Percentiles rank a stretch among this genome's conserved stretches.
These are phyloP conservation scores for Timandra comae DNA, from an alignment of 2,888 invertebrate genomes.

Conservation along the genomic window DNA sequence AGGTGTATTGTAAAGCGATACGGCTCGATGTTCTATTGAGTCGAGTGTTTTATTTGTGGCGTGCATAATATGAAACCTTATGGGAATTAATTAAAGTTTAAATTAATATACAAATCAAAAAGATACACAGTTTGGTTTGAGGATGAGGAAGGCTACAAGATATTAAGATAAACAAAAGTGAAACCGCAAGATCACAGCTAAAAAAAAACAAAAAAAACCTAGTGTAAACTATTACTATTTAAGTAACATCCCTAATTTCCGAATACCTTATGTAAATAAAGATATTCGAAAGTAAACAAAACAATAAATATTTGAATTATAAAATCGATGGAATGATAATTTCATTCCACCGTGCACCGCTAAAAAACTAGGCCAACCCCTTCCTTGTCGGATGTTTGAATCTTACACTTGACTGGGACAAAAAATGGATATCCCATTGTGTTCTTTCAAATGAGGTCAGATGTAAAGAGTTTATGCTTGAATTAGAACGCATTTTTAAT, in stretches of 20 bases:
- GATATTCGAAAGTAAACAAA: conserved; percentile 38
- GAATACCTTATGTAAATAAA: conserved; percentile 40
- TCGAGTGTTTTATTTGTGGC: conserved; percentile 34
- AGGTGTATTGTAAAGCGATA: conserved; percentile 62
- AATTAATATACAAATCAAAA: conserved; percentile 19
- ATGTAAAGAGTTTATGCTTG: conserved; percentile 62
- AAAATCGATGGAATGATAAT: conserved; percentile 57
- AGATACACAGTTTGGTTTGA: too few species aligned
- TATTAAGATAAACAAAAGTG: too few species aligned
- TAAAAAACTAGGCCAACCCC: conserved; percentile 64
- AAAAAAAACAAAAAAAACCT: too few species aligned
- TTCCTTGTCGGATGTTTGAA: conserved; percentile 58
- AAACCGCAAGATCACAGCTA: too few species aligned
- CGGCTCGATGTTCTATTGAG: conserved; percentile 41
- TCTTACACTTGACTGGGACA: conserved; percentile 55
- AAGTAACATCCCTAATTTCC: too few species aligned
- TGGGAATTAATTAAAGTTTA: conserved; percentile 35
- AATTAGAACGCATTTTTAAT: conserved; percentile 70
- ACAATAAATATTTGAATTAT: conserved; percentile 42
- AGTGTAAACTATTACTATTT: too few species aligned
- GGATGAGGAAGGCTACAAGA: too few species aligned
- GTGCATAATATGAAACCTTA: conserved; percentile 39
- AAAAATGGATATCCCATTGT: conserved; percentile 65
- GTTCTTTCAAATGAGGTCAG: conserved; percentile 55
- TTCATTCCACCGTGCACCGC: conserved; percentile 38